phyloP scores from a whole-genome alignment of 2,888 invertebrate genomes.

The Frankliniella fusca region DNA sequence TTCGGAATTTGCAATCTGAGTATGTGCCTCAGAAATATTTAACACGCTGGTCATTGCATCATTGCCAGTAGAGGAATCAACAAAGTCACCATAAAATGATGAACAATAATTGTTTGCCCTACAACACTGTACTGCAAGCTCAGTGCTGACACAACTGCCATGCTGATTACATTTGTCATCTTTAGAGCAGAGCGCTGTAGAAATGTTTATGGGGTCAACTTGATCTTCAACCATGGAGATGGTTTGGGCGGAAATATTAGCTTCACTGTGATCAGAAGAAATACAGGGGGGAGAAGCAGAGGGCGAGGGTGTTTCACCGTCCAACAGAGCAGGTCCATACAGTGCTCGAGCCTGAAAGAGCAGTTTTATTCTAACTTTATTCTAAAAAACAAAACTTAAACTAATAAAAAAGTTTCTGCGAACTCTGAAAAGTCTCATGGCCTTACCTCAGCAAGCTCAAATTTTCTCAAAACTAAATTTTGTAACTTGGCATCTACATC shows the following conservation, averaged over 20 bases:
- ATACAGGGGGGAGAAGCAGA: neutral
- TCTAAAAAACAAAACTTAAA: neutral
- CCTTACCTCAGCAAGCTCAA: neutral
- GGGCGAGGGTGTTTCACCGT: neutral
- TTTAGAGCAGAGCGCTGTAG: neutral
- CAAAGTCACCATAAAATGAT: too few relatives aligned
- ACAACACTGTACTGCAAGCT: neutral
- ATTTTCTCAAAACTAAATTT: neutral
- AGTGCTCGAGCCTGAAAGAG: neutral
- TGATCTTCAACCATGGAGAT: neutral
- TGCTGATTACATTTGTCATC: neutral
- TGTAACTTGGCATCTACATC: neutral
- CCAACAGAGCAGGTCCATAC: neutral
- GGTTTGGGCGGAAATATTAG: neutral
- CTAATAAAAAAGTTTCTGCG: neutral
- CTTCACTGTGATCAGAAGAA: neutral
- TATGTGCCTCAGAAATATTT: too few relatives aligned
- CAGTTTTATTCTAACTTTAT: neutral
- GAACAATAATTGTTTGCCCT: too few relatives aligned
- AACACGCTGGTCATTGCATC: too few relatives aligned
- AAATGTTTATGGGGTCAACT: neutral
- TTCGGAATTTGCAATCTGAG: too few relatives aligned
- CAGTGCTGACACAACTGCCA: neutral
- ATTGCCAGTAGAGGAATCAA: too few relatives aligned
- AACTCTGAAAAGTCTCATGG: neutral